phyloP scores from a whole-genome alignment of 2,797 vertebrate species.

The Tangara arthus region DNA sequence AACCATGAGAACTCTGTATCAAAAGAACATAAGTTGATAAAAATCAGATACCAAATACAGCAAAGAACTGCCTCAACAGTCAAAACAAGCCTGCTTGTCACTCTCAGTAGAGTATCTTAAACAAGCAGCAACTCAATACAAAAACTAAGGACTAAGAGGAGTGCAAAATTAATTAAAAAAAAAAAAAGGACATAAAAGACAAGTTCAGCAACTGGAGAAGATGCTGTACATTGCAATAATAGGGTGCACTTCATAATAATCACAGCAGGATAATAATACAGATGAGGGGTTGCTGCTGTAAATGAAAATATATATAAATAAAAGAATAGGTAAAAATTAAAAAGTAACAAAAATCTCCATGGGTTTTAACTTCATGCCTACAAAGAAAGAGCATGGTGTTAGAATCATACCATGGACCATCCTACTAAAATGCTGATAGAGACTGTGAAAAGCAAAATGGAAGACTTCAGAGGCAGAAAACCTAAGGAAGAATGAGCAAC shows the following conservation, averaged over 20 bases:
- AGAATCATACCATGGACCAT: background rate
- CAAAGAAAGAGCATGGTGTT: background rate
- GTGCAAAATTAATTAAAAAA: background rate
- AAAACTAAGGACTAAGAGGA: background rate
- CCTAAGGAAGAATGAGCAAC: background rate
- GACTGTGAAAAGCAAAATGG: background rate
- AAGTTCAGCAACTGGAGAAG: background rate
- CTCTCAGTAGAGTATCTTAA: background rate
- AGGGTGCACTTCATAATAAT: background rate
- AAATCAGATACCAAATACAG: background rate
- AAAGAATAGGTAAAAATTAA: background rate
- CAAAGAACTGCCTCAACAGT: background rate
- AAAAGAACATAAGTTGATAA: fast-evolving
- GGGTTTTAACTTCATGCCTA: background rate
- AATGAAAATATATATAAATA: background rate
- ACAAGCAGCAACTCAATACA: background rate
- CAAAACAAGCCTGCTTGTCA: background rate
- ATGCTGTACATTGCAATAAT: background rate
- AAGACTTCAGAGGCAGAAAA: background rate
- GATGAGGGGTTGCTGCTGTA: background rate
- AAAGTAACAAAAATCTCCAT: background rate
- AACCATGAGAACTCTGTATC: background rate
- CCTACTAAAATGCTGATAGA: background rate
- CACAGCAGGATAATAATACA: background rate
- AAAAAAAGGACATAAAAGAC: background rate